A percentile compares a stretch with the other conserved stretches of the same genome.
Evolutionary conservation across 2,113 vertebrate species (phyloP).

Genomic region (Rhinoptilus africanus): DNA sequence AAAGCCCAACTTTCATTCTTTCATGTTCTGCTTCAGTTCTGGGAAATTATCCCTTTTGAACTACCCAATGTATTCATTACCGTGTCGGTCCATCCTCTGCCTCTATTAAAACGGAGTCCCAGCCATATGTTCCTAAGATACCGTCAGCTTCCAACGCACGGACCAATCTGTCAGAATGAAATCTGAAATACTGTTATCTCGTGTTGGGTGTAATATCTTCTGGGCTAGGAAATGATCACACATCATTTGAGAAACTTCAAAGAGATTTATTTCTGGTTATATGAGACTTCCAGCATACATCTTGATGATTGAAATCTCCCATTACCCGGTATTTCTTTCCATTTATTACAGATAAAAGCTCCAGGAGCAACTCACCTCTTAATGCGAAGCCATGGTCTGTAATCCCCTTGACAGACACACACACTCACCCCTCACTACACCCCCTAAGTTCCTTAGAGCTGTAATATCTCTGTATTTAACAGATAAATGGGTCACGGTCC

Average conservation of each 20-base stretch:
- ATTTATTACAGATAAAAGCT: slow-evolving; percentile 53
- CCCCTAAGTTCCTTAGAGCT: not conserved
- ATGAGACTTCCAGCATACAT: slow-evolving; percentile 46
- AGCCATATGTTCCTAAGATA: slow-evolving; percentile 38
- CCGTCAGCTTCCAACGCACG: slow-evolving; percentile 17
- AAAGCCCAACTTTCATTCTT: slow-evolving; percentile 5
- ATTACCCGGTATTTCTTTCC: slow-evolving; percentile 19
- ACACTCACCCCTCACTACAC: not conserved
- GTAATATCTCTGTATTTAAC: not conserved
- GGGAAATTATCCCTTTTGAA: slow-evolving; percentile 33
- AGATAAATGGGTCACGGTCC: fast-evolving
- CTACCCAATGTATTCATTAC: slow-evolving; percentile 8
- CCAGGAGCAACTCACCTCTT: not conserved
- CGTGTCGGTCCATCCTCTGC: not conserved
- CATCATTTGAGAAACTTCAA: slow-evolving; percentile 51
- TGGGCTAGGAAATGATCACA: slow-evolving; percentile 53
- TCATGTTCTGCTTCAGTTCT: not conserved
- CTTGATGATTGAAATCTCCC: slow-evolving; percentile 58
- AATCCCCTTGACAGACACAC: not conserved
- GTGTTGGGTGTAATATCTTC: slow-evolving; percentile 10
- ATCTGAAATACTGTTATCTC: slow-evolving; percentile 49
- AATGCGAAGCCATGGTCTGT: not conserved
- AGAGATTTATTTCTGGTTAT: slow-evolving; percentile 58
- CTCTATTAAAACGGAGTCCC: not conserved
- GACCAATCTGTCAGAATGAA: slow-evolving; percentile 17